These are phyloP conservation scores for Cordilura impudica DNA, from an alignment of 2,888 invertebrate genomes.

Conservation along the genomic window DNA sequence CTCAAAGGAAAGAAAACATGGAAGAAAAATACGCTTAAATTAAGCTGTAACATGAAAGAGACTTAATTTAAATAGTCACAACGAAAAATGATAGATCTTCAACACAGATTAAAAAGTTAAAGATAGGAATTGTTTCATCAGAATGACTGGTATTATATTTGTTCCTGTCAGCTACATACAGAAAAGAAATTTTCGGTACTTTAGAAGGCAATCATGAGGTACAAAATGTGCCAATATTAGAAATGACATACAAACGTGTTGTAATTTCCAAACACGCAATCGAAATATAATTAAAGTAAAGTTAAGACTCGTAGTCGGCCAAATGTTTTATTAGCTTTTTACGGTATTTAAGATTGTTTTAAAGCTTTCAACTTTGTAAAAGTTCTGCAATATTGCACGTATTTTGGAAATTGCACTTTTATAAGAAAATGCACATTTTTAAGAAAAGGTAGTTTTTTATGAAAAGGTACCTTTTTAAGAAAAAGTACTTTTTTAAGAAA, in stretches of 20 bases:
- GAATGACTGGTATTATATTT: not conserved
- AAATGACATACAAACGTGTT: not conserved
- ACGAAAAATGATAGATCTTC: not conserved
- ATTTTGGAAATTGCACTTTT: too few relatives aligned
- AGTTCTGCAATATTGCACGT: too few relatives aligned
- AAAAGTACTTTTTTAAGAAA: too few relatives aligned
- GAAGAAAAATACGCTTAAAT: not conserved
- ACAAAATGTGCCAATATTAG: not conserved
- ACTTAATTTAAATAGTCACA: not conserved
- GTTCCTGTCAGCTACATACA: not conserved
- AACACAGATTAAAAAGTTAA: not conserved
- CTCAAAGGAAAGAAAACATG: not conserved
- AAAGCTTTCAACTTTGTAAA: too few relatives aligned
- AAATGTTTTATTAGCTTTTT: too few relatives aligned
- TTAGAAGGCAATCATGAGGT: not conserved
- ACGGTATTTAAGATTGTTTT: too few relatives aligned
- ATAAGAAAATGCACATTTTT: too few relatives aligned
- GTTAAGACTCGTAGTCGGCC: too few relatives aligned
- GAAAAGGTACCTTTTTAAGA: too few relatives aligned
- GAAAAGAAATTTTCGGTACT: not conserved
- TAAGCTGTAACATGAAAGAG: not conserved
- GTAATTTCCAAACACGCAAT: slow-evolving; percentile 1
- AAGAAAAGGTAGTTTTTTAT: too few relatives aligned
- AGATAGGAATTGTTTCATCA: not conserved
- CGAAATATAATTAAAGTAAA: slow-evolving; percentile 29